Evolutionary conservation across 2,113 vertebrate species (phyloP).

Genomic region (Empidonax alnorum): DNA sequence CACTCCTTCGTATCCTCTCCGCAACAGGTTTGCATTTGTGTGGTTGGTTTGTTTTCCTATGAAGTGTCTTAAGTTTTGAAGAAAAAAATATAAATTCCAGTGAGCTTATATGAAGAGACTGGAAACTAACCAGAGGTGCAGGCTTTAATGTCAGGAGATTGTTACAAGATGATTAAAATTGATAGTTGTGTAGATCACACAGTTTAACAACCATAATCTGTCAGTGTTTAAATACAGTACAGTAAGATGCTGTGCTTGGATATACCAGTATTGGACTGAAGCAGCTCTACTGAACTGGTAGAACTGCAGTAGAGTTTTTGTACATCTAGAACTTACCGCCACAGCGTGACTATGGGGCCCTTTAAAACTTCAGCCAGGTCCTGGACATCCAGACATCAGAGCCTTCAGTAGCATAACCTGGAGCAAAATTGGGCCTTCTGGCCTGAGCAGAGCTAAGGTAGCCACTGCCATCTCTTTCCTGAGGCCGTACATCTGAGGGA

Average conservation of each 20-base stretch:
- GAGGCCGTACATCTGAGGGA: not conserved
- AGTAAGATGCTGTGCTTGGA: not conserved
- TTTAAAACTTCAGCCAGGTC: not conserved
- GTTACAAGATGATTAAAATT: slow-evolving; percentile 7
- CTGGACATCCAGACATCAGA: fast-evolving
- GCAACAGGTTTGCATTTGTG: slow-evolving; percentile 20
- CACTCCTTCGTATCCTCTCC: not conserved
- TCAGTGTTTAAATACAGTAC: not conserved
- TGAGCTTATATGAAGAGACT: not conserved
- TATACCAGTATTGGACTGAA: not conserved
- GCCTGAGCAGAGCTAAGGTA: not conserved
- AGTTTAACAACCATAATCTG: slow-evolving; percentile 6
- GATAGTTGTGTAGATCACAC: not conserved
- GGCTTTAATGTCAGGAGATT: not conserved
- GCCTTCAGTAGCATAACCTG: not conserved
- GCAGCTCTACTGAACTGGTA: not conserved
- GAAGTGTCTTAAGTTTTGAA: not conserved
- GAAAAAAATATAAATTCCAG: not conserved
- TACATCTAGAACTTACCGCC: not conserved
- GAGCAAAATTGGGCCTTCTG: not conserved
- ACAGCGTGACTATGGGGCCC: not conserved
- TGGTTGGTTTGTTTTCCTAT: slow-evolving; percentile 26
- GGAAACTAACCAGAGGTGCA: not conserved
- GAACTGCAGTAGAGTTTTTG: not conserved
- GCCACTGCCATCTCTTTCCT: not conserved